These are phyloP conservation scores for Rhyacophila evoluta DNA, from an alignment of 2,888 invertebrate genomes.

Conservation along the genomic window DNA sequence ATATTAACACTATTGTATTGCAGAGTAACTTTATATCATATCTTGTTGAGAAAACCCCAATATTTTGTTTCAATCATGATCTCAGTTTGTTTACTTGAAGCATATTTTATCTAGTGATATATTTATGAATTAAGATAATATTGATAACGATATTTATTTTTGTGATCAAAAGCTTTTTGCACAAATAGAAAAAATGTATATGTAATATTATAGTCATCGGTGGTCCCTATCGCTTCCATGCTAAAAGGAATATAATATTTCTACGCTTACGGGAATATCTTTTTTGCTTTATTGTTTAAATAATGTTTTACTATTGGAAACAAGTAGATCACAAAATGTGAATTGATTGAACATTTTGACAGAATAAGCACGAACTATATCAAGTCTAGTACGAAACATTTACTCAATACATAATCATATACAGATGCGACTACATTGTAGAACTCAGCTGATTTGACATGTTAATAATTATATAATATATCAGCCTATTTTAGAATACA, in stretches of 20 bases:
- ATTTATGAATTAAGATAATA: conserved; percentile 36
- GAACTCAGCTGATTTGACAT: background rate
- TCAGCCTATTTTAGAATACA: background rate
- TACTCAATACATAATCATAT: background rate
- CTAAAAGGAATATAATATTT: conserved; percentile 24
- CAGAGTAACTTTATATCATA: too few relatives aligned
- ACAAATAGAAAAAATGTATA: conserved; percentile 45
- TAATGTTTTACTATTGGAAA: background rate
- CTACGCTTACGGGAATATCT: background rate
- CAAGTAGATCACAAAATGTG: background rate
- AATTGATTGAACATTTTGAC: background rate
- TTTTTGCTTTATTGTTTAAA: conserved; percentile 5
- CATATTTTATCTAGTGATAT: conserved; percentile 33
- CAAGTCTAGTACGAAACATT: background rate
- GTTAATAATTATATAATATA: background rate
- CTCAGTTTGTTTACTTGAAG: conserved; percentile 17
- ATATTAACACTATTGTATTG: too few relatives aligned
- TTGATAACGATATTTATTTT: conserved; percentile 44
- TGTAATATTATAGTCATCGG: conserved; percentile 10
- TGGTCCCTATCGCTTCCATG: background rate
- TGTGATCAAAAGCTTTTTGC: conserved; percentile 47
- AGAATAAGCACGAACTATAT: background rate
- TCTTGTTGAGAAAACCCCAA: background rate
- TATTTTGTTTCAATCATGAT: conserved; percentile 11
- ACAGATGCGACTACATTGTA: background rate